Base-by-base conservation (phyloP, 2,888 invertebrate species). In the Mesorhabditis sp. region DNA sequence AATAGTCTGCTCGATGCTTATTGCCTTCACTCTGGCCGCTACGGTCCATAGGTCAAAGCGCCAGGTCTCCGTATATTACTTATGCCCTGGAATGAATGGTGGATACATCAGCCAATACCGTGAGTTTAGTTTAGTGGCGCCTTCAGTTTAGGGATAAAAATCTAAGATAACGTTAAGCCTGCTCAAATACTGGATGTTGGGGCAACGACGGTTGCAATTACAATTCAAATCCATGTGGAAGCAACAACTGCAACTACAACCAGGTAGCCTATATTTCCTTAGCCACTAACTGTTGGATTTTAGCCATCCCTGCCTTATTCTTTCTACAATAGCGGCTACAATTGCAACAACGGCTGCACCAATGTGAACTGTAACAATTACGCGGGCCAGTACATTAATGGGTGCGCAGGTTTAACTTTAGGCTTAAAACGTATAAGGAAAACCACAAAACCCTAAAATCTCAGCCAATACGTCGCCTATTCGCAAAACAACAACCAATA, bases 381-480 rank as follows among this genome's bases (percentile, higher is more conserved):
- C 68, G 70, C 67, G 43, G 77, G 78, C 45, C 68, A 71, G 61
- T 76, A 69, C 67, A 66, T 77, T 41, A 79, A 79, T 43, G 77
- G 77, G 76, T 76, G 5, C 58, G 62, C 6, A 15, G 10, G 13
- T 4, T 41, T 50, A 41, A 58, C 10, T 7, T 5, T 15, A 1
- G 6, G 28, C n/a, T 28, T n/a, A 13, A 10, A 15, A 42, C 10
- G 58, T 10, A 4, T 5, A n/a, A 67, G 15, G 44, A 6, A 6
- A 43, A 5, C 6, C 45, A 44, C 58, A 10, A 50, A 50, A 50
- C 58, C n/a, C 58, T 13, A 50, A 10, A 13, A 13, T 75, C 76
- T 44, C 67, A 78, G 78, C n/a, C 76, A 76, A 66, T 79, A 76
- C 63, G 77, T 79, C 5, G 78, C 78, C 50, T 79, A 79, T 68